Evolutionary conservation across 2,797 vertebrate genomes (phyloP), one percentile per base, ranked within the genome.

Genomic region (Pseudomugil gertrudae): DNA sequence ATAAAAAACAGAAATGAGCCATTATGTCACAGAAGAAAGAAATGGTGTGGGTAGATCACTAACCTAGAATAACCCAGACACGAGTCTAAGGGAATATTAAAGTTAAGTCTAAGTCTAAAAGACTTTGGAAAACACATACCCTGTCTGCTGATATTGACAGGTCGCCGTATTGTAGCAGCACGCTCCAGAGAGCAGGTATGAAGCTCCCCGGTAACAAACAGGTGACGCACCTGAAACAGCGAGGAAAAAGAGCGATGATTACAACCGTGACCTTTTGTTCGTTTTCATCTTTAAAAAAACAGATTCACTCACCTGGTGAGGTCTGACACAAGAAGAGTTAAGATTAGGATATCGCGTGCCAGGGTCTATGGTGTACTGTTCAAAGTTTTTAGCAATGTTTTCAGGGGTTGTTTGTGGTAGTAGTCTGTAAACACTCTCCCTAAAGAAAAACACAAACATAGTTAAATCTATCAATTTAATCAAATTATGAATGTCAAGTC

Each of bases 361-460:
- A 0, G 98, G 98, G 78, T 99, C 97, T 68, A 98, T 86, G 9
- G 97, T 98, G 91, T 99, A 99, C 84, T 96, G 96, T 14, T 99
- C 97, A 89, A 99, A 98, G 88, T 98, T 98, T 90, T 98, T 99
- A 83, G 89, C 93, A 80, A 99, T 96, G 87, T 99, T 99, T 91
- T 97, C 97, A 43, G 96, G 95, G 33, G 96, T 99, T 0, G 98
- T 99, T 85, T 99, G 98, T 82, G 97, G 96, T 80, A 99, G 91
- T 5, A 99, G 92, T 63, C 97, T 94, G 79, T 98, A 99, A 87
- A 99, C 93, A 83, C 97, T 98, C 83, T 99, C 98, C 80, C 98
- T 99, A 78, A 54, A 57, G 14, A 72, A 66, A 71, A 15, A 70
- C 9, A 60, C 9, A 27, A 5, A 52, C 26, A 26, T 8, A 24